Base-by-base conservation (phyloP, 2,888 invertebrate species). In the Thyatira batis region DNA sequence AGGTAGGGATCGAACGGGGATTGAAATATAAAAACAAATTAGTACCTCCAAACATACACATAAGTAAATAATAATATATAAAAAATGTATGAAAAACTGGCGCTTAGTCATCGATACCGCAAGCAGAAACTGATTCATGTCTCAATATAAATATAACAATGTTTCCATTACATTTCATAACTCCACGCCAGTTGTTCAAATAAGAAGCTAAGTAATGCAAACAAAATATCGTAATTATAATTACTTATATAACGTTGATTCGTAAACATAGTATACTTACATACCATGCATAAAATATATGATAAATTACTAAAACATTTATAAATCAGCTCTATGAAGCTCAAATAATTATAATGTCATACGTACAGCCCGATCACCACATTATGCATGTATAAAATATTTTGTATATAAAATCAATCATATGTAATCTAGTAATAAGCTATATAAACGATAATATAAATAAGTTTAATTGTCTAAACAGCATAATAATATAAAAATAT, bases 21-120 rank as follows among this genome's bases (percentile, higher is more conserved):
- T 77, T 85, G 84, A 87, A 84, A 89, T 77, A 88, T 73, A 89
- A 90, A 91, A 89, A 86, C 70, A 86, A 85, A 91, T 90, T 90
- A 91, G 87, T 89, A 89, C 84, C 84, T 82, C 80, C 80, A 80
- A 39, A 82, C 73, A 71, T 76, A 80, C 63, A 78, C 68, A 72
- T 55, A 71, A 39, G 17, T 39, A 39, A 17, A 64, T 60, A 73
- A 63, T 65, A 58, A 65, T 55, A 53, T 49, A 46, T 54, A 58
- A 65, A 56, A 53, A 49, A 46, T 54, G 45, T 51, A 50, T 44
- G 46, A 52, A 59, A 27, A 55, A 58, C 69, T 61, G 71, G 69
- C 66, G 71, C 61, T 63, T 61, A 64, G 64, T 71, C 66, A 66
- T 63, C 39, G 39, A 39, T n/a, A 39, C 50, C 52, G 13, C 45